Conservation (phyloP, 2,113 vertebrate species). For the Orientallactaga bullata region DNA sequence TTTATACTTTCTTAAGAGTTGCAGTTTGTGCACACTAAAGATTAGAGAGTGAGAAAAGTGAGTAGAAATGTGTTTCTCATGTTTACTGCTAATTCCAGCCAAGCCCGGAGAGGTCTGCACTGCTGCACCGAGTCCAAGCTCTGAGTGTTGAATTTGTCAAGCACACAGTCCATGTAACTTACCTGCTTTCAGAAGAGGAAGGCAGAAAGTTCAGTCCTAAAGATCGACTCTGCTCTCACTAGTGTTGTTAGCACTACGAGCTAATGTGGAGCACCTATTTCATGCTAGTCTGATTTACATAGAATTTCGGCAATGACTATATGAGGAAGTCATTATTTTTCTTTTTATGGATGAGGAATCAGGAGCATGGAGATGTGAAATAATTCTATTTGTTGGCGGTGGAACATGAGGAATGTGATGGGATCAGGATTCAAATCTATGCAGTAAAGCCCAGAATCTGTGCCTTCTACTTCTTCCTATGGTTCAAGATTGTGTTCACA, state of each 20-base stretch:
- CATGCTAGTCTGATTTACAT: background rate
- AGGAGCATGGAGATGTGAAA: background rate
- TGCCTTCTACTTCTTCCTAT: background rate
- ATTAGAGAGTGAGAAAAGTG: background rate
- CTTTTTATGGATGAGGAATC: background rate
- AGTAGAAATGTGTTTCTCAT: background rate
- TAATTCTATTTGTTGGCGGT: background rate
- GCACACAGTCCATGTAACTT: background rate
- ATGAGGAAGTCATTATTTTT: background rate
- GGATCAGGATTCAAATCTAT: background rate
- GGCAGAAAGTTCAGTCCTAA: background rate
- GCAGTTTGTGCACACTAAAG: background rate
- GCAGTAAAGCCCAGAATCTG: background rate
- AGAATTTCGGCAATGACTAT: background rate
- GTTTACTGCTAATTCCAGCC: background rate
- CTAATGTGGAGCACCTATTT: slow-evolving; percentile 16
- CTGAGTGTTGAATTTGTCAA: background rate
- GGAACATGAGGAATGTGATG: background rate
- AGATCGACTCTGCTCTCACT: background rate
- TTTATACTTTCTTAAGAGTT: slow-evolving; percentile 13
- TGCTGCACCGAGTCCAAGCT: background rate
- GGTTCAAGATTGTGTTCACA: background rate
- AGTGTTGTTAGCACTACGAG: background rate
- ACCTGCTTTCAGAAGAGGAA: slow-evolving; percentile 21
- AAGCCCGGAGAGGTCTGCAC: background rate